Percentiles rank a stretch among this genome's conserved stretches.
Evolutionary conservation across 2,888 invertebrate genomes (phyloP).

Genomic region (Cordilura impudica): DNA sequence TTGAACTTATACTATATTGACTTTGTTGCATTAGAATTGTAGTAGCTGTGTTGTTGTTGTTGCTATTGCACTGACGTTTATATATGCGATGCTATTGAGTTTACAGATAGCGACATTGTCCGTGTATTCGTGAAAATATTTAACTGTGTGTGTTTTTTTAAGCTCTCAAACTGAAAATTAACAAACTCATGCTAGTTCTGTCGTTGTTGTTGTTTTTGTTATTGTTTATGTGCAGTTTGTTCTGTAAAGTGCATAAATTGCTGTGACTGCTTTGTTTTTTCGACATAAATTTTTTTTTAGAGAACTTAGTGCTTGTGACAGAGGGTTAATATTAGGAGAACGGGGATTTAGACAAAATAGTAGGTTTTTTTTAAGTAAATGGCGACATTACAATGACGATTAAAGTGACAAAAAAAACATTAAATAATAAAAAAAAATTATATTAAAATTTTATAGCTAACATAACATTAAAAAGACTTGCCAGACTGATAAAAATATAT

Average conservation of each 20-base stretch:
- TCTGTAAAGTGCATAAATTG: constrained; percentile 43
- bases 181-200: neutral
- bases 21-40: constrained; percentile 61
- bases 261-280: neutral
- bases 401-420: neutral
- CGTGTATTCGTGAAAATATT: constrained; percentile 6
- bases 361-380: neutral
- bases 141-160: constrained; percentile 8
- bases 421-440: neutral
- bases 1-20: constrained; percentile 70
- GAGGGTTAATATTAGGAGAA: too few relatives aligned
- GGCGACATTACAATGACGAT: neutral
- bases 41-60: constrained; percentile 33
- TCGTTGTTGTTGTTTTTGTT: constrained; percentile 1
- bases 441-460: neutral
- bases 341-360: neutral
- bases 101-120: constrained; percentile 29
- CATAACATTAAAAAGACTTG: neutral
- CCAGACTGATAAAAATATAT: neutral
- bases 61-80: constrained; percentile 44
- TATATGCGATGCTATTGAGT: constrained; percentile 48
- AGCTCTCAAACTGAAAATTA: constrained; percentile 29
- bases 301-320: neutral
- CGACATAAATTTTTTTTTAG: neutral
- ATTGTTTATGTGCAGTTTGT: neutral